Conservation (phyloP, 2,113 vertebrate genomes). For the Erythrocercus mccallii region DNA sequence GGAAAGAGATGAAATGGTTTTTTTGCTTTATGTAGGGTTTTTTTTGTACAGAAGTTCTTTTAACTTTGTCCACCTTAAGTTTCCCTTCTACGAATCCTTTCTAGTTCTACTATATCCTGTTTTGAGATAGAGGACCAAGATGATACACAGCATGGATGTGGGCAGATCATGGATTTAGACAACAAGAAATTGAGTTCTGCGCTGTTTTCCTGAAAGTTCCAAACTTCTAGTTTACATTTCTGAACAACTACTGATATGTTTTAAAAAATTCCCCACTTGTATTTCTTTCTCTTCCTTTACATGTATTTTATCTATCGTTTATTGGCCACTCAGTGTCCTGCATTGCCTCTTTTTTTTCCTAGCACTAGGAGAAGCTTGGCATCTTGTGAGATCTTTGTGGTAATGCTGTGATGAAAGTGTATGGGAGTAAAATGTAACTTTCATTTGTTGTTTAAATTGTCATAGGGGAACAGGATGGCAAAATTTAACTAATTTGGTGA, state of each 20-base stretch:
- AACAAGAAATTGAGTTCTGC: not conserved
- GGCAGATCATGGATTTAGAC: not conserved
- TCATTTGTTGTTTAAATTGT: not conserved
- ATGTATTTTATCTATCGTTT: not conserved
- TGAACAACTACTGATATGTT: not conserved
- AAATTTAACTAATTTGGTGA: not conserved
- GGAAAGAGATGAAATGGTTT: not conserved
- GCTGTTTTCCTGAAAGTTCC: not conserved
- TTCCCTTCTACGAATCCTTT: not conserved
- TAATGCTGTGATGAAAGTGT: not conserved
- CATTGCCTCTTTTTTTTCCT: not conserved
- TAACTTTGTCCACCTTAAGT: not conserved
- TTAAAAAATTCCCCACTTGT: rapidly evolving
- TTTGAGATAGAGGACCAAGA: not conserved
- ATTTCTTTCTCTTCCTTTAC: not conserved
- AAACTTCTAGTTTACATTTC: not conserved
- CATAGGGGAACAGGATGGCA: not conserved
- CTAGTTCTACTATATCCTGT: not conserved
- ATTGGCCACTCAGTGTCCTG: not conserved
- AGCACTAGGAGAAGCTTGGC: not conserved
- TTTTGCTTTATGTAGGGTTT: not conserved
- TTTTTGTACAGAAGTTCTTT: not conserved
- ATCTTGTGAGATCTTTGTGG: not conserved
- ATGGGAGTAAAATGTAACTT: not conserved
- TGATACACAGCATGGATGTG: not conserved